Base-by-base conservation (phyloP, 2,888 invertebrate genomes). In the Cephus nigrinus region DNA sequence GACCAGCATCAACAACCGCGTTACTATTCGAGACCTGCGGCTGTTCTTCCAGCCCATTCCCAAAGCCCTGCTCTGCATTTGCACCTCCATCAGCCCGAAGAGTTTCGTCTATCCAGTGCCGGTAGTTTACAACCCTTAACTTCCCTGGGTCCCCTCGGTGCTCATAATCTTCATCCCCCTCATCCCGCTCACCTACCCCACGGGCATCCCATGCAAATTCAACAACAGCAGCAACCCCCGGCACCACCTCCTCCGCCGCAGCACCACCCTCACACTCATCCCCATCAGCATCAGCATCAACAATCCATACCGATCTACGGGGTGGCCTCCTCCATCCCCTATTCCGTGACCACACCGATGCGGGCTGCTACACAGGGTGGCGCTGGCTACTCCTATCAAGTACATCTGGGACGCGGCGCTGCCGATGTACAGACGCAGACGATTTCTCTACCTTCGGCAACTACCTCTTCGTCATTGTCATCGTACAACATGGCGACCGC, bases 401-500 rank as follows among this genome's bases (percentile, higher is more conserved):
- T 85, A 11, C 86, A 86, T 23, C n/a, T 85, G 33, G 84, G 82
- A 1, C 82, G 79, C 23, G 80, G 69, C 69, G 80, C 80, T 68
- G 33, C 87, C 32, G 89, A 89, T 40, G 81, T 89, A 3, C 89
- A 89, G 68, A 86, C 89, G 11, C 90, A 90, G 75, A 90, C 90
- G 1, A 81, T 86, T 23, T 82, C 86, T 15, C 69, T 84, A 23
- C 82, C 85, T 30, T 81, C 82, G 68, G 76, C 80, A 32, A 80
- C 79, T 33, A 75, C 88, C 35, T 85, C 87, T 11, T 87, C 90
- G 69, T 84, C 84, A 4, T 83, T 89, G 1, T 88, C 88, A 1
- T 89, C 91, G 31, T 77, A 71, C 71, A 71, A 71, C 71, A 71
- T 31, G 12, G 33, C 33, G 5, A 23, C 71, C 9, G 55, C 55